Conservation (phyloP, 2,113 vertebrate species). For the Malurus alboscapulatus region DNA sequence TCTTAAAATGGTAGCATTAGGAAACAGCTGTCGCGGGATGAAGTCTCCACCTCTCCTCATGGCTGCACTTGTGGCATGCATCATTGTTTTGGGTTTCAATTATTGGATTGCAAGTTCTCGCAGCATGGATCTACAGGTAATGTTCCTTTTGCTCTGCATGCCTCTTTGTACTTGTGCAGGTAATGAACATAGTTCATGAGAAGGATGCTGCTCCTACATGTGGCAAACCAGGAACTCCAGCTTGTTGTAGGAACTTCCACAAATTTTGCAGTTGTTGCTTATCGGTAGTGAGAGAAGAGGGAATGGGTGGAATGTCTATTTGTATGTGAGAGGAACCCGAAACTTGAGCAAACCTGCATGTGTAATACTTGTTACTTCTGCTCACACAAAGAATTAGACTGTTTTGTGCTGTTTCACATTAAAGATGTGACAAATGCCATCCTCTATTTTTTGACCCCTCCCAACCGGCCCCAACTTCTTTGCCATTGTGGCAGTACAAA, state of each 20-base stretch:
- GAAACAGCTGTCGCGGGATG: conserved; percentile 85
- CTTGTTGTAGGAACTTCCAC: background rate
- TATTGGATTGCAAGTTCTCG: conserved; percentile 94
- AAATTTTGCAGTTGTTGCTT: background rate
- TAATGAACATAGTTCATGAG: background rate
- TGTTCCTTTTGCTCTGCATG: background rate
- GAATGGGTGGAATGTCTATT: background rate
- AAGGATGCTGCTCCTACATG: background rate
- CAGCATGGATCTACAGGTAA: conserved; percentile 87
- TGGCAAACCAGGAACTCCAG: background rate
- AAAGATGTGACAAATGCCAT: background rate
- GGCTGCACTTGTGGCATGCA: conserved; percentile 82
- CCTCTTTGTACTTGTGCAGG: background rate
- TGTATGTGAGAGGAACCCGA: background rate
- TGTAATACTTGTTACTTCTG: background rate
- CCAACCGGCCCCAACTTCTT: background rate
- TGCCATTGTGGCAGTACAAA: accelerated
- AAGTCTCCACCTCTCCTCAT: conserved; percentile 87
- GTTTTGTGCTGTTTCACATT: background rate
- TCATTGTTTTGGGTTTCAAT: conserved; percentile 90
- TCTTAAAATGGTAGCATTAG: conserved; percentile 82
- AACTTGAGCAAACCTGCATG: background rate
- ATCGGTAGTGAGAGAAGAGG: background rate
- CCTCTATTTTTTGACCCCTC: background rate
- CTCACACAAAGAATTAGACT: background rate